Conservation (phyloP, 1,140 invertebrate genomes). For the Patella vulgata region DNA sequence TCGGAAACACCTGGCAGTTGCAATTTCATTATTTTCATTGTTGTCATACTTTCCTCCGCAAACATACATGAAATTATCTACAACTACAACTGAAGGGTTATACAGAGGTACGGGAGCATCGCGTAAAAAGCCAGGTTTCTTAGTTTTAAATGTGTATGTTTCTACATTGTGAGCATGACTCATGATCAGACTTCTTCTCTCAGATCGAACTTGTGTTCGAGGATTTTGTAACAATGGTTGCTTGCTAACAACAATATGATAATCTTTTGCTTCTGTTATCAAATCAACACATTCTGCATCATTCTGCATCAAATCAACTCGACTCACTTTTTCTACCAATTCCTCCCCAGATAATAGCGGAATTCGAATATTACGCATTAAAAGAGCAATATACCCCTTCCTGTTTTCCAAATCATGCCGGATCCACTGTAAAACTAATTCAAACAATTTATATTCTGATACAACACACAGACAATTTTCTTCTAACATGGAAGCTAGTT, state of each 20-base stretch:
- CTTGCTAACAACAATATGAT: constrained; percentile 63
- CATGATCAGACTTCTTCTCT: constrained; percentile 57
- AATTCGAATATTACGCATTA: constrained; percentile 60
- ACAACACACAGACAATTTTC: constrained; percentile 55
- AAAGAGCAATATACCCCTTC: constrained; percentile 44
- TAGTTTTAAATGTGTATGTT: constrained; percentile 54
- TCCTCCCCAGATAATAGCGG: constrained; percentile 62
- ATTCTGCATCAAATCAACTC: constrained; percentile 53
- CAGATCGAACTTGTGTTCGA: constrained; percentile 59
- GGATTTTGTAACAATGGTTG: constrained; percentile 57
- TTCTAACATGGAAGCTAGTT: constrained; percentile 51
- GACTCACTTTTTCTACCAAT: constrained; percentile 62
- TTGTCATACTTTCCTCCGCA: constrained; percentile 66
- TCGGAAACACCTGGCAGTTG: constrained; percentile 63
- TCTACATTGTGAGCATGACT: constrained; percentile 61
- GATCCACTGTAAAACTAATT: constrained; percentile 59
- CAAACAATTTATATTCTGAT: constrained; percentile 60
- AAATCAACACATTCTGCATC: constrained; percentile 55
- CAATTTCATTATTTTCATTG: constrained; percentile 63
- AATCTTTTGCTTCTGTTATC: constrained; percentile 64
- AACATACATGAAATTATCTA: constrained; percentile 66
- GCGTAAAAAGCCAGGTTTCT: constrained; percentile 51
- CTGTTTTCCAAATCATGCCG: constrained; percentile 40
- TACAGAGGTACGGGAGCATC: constrained; percentile 61
- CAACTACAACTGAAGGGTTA: constrained; percentile 62